Evolutionary conservation across 2,113 vertebrate species (phyloP), one percentile per base, ranked within the genome.

Genomic region (Ellobius talpinus): DNA sequence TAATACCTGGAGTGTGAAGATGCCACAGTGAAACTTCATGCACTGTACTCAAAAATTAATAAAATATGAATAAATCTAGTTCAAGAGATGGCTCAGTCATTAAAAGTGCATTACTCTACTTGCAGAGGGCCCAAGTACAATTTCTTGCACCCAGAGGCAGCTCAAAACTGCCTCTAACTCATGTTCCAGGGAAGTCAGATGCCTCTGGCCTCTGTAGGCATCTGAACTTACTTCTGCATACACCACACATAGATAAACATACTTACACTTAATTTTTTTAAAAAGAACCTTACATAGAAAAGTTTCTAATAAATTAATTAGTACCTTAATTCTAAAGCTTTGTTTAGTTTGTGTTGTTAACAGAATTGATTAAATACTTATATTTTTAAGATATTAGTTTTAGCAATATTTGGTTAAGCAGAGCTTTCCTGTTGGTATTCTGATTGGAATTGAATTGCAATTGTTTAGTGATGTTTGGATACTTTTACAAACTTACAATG

Each of bases 291-390:
- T 63, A 91, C 36, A 45, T 29, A 82, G 23, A 78, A 68, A 66
- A 3, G 4, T 24, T 2, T 45, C 91, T 95, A 93, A 81, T 36
- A 95, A 70, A 50, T 94, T 86, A 87, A 73, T 92, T 76, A 90
- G 74, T 39, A 17, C n/a, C 33, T 81, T 90, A 90, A 72, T 88
- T 77, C 76, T 92, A 94, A 93, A 73, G 23, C 23, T 88, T 89
- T 21, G 36, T 8, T 36, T 17, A 82, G n/a, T 90, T 90, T 58
- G 8, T 87, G 24, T 94, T 92, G 74, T 74, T 45, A 87, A 93
- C 74, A 68, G 24, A 87, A 89, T 5, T 84, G 10, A 89, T 96
- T 96, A 94, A 84, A 84, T 45, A 92, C 24, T 17, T 36, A 82
- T 39, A 78, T 17, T 70, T 87, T 89, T 95, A 87, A 58, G 70